Conservation (phyloP, 2,888 invertebrate species). For the Synergus umbraculus region DNA sequence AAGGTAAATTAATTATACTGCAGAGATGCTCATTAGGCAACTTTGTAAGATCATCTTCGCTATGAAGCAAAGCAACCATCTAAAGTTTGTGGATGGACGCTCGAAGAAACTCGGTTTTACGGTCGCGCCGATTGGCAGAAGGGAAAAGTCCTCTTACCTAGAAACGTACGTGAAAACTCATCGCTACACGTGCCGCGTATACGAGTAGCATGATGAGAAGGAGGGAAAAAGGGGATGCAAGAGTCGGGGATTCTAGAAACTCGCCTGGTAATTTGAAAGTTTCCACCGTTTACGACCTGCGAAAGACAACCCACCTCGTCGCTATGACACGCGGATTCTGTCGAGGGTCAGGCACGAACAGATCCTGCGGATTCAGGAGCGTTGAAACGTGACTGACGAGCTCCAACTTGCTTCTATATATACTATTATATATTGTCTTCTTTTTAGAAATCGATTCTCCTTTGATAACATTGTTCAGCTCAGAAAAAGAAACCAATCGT, state of each 20-base stretch:
- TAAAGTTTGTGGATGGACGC: constrained; percentile 4
- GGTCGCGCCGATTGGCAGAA: constrained; percentile 8
- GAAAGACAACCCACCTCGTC: constrained; percentile 36
- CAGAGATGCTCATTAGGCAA: neutral
- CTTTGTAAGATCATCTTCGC: neutral
- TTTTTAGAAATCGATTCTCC: constrained; percentile 1
- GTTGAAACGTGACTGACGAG: constrained; percentile 30
- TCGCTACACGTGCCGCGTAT: constrained; percentile 32
- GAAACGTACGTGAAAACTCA: constrained; percentile 27
- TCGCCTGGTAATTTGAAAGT: constrained; percentile 51
- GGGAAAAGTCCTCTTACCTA: neutral
- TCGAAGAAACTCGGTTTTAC: constrained; percentile 30
- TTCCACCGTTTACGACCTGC: constrained; percentile 50
- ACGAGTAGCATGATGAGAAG: constrained; percentile 27
- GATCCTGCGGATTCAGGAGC: constrained; percentile 26
- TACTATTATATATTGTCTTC: neutral
- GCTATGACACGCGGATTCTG: constrained; percentile 24
- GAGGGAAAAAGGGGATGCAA: neutral
- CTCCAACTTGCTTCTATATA: neutral
- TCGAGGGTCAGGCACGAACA: constrained; percentile 28
- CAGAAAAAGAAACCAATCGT: neutral
- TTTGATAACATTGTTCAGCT: neutral
- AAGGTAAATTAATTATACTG: neutral
- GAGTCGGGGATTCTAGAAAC: constrained; percentile 16
- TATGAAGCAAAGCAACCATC: constrained; percentile 10